Base-by-base conservation (phyloP, 2,888 invertebrate genomes). In the Plebejus anna region DNA sequence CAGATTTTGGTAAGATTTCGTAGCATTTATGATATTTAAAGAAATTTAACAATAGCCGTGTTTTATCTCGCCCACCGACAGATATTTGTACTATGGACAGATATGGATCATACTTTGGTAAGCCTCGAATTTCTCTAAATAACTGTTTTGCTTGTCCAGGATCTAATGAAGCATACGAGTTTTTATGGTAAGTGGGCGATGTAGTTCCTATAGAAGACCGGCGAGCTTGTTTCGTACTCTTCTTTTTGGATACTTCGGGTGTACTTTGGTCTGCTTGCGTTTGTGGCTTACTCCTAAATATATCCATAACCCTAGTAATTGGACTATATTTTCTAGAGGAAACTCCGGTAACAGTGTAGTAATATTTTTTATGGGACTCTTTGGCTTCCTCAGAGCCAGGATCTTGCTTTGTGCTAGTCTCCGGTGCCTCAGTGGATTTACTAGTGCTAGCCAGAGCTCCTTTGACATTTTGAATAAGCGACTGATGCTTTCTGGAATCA, bases 11-110 rank as follows among this genome's bases (percentile, higher is more conserved):
- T 81, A 94, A 85, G 76, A 94, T 93, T 87, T 94, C 94, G 80
- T 94, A 90, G 83, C 94, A 94, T 84, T 93, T 93, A 81, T 94
- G 94, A 83, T 92, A 94, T 82, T 90, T 94, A 81, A 94, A 94
- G 84, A 94, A 94, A 80, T 94, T 94, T 80, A 94, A 85, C 80
- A 94, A 84, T 42, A 94, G 86, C 80, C 91, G 87, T 36, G 94
- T 92, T 85, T 93, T 94, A 82, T 94, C 94, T 82, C 94, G 86
- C 76, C 94, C 94, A 71, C 94, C 94, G 80, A 93, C 85, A 70
- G 94, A 93, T 84, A 94, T 94, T 87, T 94, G 94, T 79, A 94
- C 94, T 81, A 94, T 93, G 47, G 94, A 93, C 84, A 93, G 88
- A 84, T 93, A 94, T 70, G 94, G 94, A 80, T 94, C 94, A 81